Base-by-base conservation (phyloP, 2,113 vertebrate genomes). In the Toxotes chatareus region DNA sequence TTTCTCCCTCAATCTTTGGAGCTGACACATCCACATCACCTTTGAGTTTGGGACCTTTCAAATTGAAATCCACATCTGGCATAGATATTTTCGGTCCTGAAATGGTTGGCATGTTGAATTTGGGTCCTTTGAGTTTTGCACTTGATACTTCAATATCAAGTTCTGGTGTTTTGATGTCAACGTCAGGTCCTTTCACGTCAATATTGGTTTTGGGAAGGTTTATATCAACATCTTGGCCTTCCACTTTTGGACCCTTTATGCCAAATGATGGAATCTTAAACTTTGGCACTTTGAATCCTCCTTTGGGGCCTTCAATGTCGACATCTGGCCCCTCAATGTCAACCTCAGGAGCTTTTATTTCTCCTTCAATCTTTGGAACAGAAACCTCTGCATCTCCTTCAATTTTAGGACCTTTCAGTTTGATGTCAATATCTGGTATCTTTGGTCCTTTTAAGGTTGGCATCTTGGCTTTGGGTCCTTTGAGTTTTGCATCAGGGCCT, bases 371-470 rank as follows among this genome's bases (percentile, higher is more conserved):
- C 47, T 80, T 56, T 64, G 59, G 72, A 63, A 51, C 0, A 27
- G 63, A 44, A 0, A 76, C 42, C 42, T 87, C 67, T 1, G 64
- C 87, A 0, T 94, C 92, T 2, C 94, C 94, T 23, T 94, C 92
- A 0, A 95, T 0, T 36, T 93, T 94, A 0, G 94, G 94, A 0
- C 64, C 88, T 80, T 94, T 57, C 0, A 95, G 27, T 0, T 93
- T 90, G 0, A 95, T 56, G 0, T 76, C 80, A 3, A 34, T 0
- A 9, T 74, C 40, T 21, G 79, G 71, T 12, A 81, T 17, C 0
- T 81, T 68, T 7, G 63, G 63, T 5, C 23, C 56, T 27, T 55
- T 23, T 0, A 79, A 51, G 12, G 94, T 89, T 0, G 94, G 94
- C 88, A 93, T 78, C 17, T 91, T 89, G 1, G 95, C 1, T 27